Percentiles rank a stretch among this genome's conserved stretches.
Conservation (phyloP, 37 sponge, comb jelly and placozoan genomes). For the Chondrosia reniformis region DNA sequence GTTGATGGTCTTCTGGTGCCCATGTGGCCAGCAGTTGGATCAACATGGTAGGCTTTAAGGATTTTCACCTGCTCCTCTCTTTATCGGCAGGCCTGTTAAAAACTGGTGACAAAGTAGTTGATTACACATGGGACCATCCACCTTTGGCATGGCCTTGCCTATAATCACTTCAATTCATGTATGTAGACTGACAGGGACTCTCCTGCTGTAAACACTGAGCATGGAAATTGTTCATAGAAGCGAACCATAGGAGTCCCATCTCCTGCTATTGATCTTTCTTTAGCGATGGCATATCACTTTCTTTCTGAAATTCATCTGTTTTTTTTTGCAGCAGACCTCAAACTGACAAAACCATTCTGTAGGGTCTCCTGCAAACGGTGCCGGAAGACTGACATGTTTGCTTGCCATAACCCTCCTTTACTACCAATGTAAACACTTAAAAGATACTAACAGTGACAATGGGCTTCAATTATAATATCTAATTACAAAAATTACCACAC, state of each 20-base stretch:
- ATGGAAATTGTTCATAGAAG: not conserved
- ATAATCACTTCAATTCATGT: not conserved
- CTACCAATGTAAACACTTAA: too few relatives aligned
- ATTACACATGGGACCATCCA: not conserved
- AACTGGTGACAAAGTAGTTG: slow-evolving; percentile 2
- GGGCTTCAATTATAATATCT: too few relatives aligned
- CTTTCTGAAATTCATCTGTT: not conserved
- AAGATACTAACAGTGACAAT: too few relatives aligned
- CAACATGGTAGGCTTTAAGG: slow-evolving; percentile 15
- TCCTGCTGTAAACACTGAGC: not conserved
- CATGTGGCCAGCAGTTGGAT: slow-evolving; percentile 25
- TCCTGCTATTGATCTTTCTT: not conserved
- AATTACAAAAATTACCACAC: too few relatives aligned
- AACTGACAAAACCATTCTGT: slow-evolving; percentile 12
- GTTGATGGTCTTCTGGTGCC: slow-evolving; percentile 19
- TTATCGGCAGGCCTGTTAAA: not conserved
- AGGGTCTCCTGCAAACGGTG: slow-evolving; percentile 1
- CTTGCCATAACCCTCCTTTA: not conserved
- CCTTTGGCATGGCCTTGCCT: not conserved
- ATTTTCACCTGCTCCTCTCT: slow-evolving; percentile 10
- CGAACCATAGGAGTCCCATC: not conserved
- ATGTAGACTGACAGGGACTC: not conserved
- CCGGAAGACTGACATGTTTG: slow-evolving; percentile 16
- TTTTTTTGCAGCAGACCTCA: slow-evolving; percentile 5
- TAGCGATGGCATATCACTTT: not conserved